Percentiles rank a stretch among this genome's conserved stretches.
Evolutionary conservation across 2,113 vertebrate species (phyloP).

Genomic region (Erythrolamprus reginae): DNA sequence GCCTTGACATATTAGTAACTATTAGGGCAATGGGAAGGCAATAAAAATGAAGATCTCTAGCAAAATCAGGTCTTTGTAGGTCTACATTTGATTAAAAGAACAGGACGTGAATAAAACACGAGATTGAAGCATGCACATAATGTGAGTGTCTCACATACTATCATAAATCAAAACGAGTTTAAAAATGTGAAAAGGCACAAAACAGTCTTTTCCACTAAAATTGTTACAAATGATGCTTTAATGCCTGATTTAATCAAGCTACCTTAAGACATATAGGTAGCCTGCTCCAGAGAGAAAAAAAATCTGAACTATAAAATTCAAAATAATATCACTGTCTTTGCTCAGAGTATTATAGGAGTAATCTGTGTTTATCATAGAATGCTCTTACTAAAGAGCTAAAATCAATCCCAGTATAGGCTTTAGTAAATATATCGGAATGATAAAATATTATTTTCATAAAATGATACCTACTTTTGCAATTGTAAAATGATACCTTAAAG

Average conservation of each 20-base stretch:
- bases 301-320: neutral
- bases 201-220: neutral
- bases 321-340: neutral
- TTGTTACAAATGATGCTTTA: neutral
- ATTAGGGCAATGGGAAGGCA: neutral
- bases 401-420: neutral
- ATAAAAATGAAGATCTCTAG: neutral
- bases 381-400: neutral
- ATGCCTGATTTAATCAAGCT: neutral
- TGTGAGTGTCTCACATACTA: neutral
- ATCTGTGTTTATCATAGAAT: neutral
- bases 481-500: neutral
- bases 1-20: slow-evolving; percentile 6
- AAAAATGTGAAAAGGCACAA: neutral
- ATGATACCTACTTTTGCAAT: neutral
- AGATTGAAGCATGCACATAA: neutral
- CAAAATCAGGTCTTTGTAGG: neutral
- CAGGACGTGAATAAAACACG: neutral
- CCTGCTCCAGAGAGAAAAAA: neutral
- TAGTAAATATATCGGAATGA: neutral
- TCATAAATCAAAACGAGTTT: neutral
- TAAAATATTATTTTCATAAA: neutral
- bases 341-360: neutral
- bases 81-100: neutral
- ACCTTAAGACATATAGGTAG: neutral